These are phyloP conservation scores for Collichthys lucidus DNA, from an alignment of 2,113 vertebrate species.

Conservation along the genomic window DNA sequence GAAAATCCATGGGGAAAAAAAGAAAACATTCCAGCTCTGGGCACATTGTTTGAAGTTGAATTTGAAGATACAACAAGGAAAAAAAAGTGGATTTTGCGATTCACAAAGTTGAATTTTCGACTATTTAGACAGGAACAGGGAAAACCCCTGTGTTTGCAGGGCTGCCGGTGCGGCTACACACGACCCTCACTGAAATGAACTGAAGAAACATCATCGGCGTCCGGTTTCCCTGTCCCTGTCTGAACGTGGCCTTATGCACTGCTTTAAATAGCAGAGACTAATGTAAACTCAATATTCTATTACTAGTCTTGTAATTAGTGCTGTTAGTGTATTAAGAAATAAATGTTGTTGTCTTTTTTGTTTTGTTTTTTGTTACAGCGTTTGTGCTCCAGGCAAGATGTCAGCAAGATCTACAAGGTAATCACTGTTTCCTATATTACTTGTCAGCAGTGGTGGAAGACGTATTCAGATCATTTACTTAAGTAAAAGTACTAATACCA, in stretches of 20 bases:
- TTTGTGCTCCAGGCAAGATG: conserved; percentile 31
- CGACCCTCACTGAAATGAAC: too few relatives aligned
- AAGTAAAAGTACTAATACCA: background rate
- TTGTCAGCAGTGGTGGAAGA: background rate
- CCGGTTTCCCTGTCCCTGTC: too few relatives aligned
- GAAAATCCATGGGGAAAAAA: background rate
- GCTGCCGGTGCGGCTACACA: too few relatives aligned
- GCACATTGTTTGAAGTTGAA: background rate
- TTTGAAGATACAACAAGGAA: too few relatives aligned
- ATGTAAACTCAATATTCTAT: background rate
- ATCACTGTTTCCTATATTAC: background rate
- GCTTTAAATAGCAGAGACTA: background rate
- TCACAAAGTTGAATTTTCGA: background rate
- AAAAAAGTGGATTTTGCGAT: background rate
- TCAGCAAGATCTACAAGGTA: conserved; percentile 35
- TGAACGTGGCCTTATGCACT: too few relatives aligned
- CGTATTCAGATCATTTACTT: too few relatives aligned
- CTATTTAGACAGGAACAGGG: too few relatives aligned
- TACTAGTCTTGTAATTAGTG: background rate
- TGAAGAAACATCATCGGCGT: too few relatives aligned
- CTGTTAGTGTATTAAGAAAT: background rate
- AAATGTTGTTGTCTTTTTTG: background rate
- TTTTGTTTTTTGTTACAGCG: conserved; percentile 14
- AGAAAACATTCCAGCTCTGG: background rate
- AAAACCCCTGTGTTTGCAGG: too few relatives aligned